These are phyloP conservation scores for Sapayoa aenigma DNA, from an alignment of 2,113 vertebrate species.

Conservation along the genomic window DNA sequence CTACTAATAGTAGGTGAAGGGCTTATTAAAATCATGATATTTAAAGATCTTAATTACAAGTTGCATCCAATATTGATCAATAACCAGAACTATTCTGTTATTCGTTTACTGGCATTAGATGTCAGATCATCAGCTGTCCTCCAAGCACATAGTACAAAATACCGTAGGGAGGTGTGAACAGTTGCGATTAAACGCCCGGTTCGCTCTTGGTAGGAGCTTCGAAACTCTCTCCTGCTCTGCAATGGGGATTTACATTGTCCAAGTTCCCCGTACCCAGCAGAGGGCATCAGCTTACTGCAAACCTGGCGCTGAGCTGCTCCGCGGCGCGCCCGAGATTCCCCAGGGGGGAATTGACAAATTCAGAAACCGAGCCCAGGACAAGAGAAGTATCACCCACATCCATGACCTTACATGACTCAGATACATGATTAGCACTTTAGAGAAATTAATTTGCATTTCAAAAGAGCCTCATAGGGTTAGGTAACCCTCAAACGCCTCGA, in stretches of 20 bases:
- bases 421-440: background rate
- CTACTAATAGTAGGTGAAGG: background rate
- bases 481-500: background rate
- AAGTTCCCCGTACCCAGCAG: slow-evolving; percentile 35
- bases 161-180: background rate
- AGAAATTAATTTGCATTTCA: background rate
- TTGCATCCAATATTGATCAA: background rate
- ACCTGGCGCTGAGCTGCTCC: background rate
- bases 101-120: background rate
- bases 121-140: background rate
- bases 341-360: background rate
- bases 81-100: background rate
- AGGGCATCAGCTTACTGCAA: slow-evolving; percentile 63
- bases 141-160: background rate
- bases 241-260: fast-evolving
- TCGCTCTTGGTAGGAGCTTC: background rate
- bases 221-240: background rate
- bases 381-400: too few relatives aligned
- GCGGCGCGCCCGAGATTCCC: background rate
- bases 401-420: background rate
- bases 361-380: background rate
- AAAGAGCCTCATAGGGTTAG: background rate
- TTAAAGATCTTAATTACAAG: background rate
- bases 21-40: background rate
- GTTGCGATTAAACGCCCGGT: background rate